Base-by-base conservation (phyloP, 1,140 invertebrate genomes). In the Philotrypesis tridentata region DNA sequence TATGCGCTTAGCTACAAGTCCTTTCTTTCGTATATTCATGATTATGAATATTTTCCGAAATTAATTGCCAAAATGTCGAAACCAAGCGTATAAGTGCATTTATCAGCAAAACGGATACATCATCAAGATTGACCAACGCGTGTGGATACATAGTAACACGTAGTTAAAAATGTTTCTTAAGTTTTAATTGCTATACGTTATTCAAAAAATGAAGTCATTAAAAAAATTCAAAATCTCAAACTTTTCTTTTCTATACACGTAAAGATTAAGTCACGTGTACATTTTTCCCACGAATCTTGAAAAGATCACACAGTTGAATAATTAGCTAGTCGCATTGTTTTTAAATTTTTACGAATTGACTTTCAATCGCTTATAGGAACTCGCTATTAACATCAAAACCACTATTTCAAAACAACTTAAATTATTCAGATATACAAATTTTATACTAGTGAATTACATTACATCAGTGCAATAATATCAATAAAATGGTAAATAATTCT, bases 181-280 rank as follows among this genome's bases (percentile, higher is more conserved):
- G 31, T 12, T 7, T 60, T 76, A 0, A 65, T 21, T 12, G 61
- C 33, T 14, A 61, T 1, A 65, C 37, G 2, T 25, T 17, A 27
- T 76, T 76, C 1, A 76, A n/a, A 25, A 76, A 76, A 63, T 76
- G 65, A 65, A 76, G 65, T 61, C 74, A 76, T 23, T 31, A 63
- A 17, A 76, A 37, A 8, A 23, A 40, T 14, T 43, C 5, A 12
- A 7, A 76, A 40, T 0, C 11, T 21, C 74, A n/a, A 40, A 17
- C 11, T 14, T 17, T 25, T 43, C 7, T 65, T 37, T n/a, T 9
- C 25, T 40, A 23, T 5, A 14, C 23, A 1, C 17, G 5, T 21
- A 76, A 43, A 65, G 74, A 61, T n/a, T n/a, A 76, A 0, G 65
- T 61, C 7, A 61, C 74, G 12, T 76, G n/a, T n/a, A 40, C 12